Base-by-base conservation (phyloP, 1,140 invertebrate species). In the Drosophila hydei region DNA sequence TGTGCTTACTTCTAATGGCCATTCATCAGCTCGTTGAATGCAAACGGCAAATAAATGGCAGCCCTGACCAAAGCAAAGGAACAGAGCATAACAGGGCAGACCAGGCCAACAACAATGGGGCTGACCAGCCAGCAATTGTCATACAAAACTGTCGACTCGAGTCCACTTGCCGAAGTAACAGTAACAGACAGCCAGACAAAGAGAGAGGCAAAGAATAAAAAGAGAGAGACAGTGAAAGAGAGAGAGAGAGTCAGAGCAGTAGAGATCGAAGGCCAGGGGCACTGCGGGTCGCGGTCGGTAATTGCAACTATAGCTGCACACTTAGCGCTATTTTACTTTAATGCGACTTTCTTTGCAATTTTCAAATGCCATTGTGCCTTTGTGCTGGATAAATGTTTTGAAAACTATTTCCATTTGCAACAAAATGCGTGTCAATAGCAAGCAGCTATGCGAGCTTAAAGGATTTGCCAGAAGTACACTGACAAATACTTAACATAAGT, bases 11-110 rank as follows among this genome's bases (percentile, higher is more conserved):
- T 78, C 83, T 88, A 87, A 88, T 87, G 83, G 81, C 81, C 81
- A 87, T 87, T 88, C 77, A 87, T 87, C 81, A 87, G 83, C 81
- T 88, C 77, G 81, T 87, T 87, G 81, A 87, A 87, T 87, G 83
- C 81, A 87, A 87, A 88, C 83, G 77, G 81, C 83, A 87, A 87
- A 85, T 85, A 85, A 85, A 85, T 87, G 81, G 80, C 65, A 65
- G 63, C 62, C 69, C 60, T 67, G 72, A 12, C 23, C 61, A 30
- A 48, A 30, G 69, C 78, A 61, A 59, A 63, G 47, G 63, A 56
- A 68, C 50, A 70, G 36, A 52, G 38, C 54, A 71, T 36, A 42
- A 42, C 55, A 48, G 42, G 16, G 21, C 18, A 27, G 16, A 40
- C n/a, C 47, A 25, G 40, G 36, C 30, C 40, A 47, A 54, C 70